Base-by-base conservation (phyloP, 2,888 invertebrate genomes). In the Torymus auratus region DNA sequence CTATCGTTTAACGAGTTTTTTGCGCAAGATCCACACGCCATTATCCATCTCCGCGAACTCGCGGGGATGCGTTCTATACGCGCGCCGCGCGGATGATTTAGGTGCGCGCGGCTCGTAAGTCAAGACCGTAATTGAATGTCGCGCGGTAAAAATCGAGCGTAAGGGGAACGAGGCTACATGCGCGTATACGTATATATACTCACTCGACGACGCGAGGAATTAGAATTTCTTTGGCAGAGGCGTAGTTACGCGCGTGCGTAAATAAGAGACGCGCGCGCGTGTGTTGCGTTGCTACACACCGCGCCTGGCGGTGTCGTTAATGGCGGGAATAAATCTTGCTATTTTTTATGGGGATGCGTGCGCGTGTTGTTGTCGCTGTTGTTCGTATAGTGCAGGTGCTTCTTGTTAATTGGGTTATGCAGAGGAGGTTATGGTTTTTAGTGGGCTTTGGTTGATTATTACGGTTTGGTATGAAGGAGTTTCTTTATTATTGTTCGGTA, bases 291-390 rank as follows among this genome's bases (percentile, higher is more conserved):
- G 68, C 68, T 55, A 69, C 52, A 76, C 23, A 23, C n/a, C n/a
- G 53, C 41, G 7, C 7, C 5, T 7, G 41, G 41, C 2, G n/a
- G 61, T 60, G 28, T 76, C 12, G 56, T 65, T 77, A 77, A 71
- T 41, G 77, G 11, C 14, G 55, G 60, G 64, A 70, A 77, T 77
- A 77, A 77, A 77, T 77, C 77, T 71, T 15, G 50, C 2, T 13
- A 11, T 13, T 62, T 56, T 76, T 52, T 55, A 12, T 2, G 13
- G 17, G 0, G 61, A 61, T 76, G 53, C 52, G 17, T 68, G 28
- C 28, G 28, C 10, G 67, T 53, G 2, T 61, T 20, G 28, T 28
- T 28, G 28, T 41, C 52, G 17, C 20, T 17, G 58, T 50, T 56
- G 67, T 17, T 55, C 60, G 50, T 15, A 20, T 20, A 20, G 58